phyloP scores from a whole-genome alignment of 2,113 vertebrate species.

The Verasper variegatus region DNA sequence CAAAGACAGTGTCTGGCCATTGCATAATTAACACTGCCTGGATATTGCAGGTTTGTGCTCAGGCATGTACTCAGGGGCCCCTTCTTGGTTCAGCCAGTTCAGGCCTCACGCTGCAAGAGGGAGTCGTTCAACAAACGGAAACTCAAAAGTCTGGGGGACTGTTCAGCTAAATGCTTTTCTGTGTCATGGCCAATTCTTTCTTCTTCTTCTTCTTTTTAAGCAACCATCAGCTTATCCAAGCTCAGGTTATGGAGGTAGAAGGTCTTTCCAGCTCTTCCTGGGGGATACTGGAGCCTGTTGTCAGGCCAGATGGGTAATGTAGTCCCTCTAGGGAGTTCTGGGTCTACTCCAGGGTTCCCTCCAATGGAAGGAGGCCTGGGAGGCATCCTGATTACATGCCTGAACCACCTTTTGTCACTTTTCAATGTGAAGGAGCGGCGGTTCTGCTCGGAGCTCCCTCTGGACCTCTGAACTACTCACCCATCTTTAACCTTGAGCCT shows the following conservation, averaged over 20 bases:
- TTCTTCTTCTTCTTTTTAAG: not conserved
- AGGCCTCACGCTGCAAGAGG: not conserved
- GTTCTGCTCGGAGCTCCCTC: no score
- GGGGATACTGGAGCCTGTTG: not conserved
- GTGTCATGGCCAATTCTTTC: not conserved
- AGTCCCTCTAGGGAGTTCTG: no score
- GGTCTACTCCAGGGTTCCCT: no score
- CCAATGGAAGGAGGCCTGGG: no score
- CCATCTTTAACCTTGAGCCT: not conserved
- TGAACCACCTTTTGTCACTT: not conserved
- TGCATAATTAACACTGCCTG: slow-evolving; percentile 3
- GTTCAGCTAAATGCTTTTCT: not conserved
- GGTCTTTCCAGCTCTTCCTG: not conserved
- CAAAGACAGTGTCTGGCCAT: not conserved
- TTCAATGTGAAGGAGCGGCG: not conserved
- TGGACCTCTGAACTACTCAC: no score
- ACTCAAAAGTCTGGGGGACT: no score
- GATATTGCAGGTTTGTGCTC: slow-evolving; percentile 18
- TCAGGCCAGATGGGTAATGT: not conserved
- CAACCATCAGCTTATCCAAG: not conserved
- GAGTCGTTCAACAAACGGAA: not conserved
- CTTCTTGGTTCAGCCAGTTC: not conserved
- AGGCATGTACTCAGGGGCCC: slow-evolving; percentile 8
- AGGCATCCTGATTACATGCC: not conserved
- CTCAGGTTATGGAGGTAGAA: not conserved